Evolutionary conservation across 2,113 vertebrate species (phyloP), one percentile per base, ranked within the genome.

Genomic region (Alligator mississippiensis): DNA sequence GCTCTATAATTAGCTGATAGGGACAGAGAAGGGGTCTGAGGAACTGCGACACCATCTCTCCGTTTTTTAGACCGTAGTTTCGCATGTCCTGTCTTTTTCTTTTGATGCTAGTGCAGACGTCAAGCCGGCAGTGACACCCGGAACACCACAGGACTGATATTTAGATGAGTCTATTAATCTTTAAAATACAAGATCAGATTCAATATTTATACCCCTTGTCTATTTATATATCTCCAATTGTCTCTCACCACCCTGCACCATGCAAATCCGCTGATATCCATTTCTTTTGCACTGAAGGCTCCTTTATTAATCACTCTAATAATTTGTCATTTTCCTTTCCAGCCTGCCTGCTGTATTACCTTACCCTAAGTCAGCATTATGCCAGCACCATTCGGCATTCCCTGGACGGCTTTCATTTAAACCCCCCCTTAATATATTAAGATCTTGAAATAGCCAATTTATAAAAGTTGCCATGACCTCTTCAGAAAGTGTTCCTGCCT

Each of bases 121-220:
- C 87, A 91, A 25, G 30, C 66, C 84, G 5, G 13, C 78, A 91
- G 77, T 34, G 92, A 77, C 93, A 93, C 81, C 78, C 61, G 54
- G 47, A 90, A 93, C 77, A 85, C 94, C 72, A 61, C 83, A 92
- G 89, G 88, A 95, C 96, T 96, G 91, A 87, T 96, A 95, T 96
- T 95, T 95, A 95, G 87, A 95, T 95, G 92, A 96, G 87, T 92
- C 90, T 75, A 96, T 96, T 96, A 94, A 96, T 95, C 85, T 96
- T 97, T 95, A 95, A 96, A 96, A 94, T 90, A 87, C 94, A 87
- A 94, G 84, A 74, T 84, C 80, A 94, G 93, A 97, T 95, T 92
- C 90, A 94, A 93, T 93, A 96, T 96, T 94, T 96, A 94, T 95
- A 84, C 62, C 93, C 75, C 93, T 90, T 85, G 93, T 89, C 94